These are phyloP conservation scores for Amblyornis subalaris DNA, from an alignment of 2,113 vertebrate species.

Conservation along the genomic window DNA sequence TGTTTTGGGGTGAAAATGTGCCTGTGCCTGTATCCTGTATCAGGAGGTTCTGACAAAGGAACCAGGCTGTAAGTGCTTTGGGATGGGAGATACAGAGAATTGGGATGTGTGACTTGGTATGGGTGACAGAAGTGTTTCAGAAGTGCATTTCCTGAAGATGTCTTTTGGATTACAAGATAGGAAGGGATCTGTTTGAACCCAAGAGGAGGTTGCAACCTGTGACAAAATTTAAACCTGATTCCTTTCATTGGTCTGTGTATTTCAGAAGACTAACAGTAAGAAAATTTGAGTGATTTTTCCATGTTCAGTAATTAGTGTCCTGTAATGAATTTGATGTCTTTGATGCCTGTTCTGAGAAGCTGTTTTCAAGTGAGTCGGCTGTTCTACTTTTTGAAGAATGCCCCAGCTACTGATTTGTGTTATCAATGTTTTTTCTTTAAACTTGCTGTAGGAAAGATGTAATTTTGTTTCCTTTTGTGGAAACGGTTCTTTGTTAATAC, in stretches of 20 bases:
- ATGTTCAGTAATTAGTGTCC: background rate
- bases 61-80: background rate
- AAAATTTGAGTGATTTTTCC: background rate
- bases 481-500: background rate
- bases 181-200: background rate
- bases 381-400: background rate
- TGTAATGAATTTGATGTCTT: background rate
- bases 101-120: background rate
- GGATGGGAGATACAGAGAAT: background rate
- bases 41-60: background rate
- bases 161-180: background rate
- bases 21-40: background rate
- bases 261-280: background rate
- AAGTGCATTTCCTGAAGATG: background rate
- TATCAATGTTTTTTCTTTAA: background rate
- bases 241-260: background rate
- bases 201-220: background rate
- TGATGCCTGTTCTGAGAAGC: background rate
- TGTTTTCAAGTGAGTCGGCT: background rate
- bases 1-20: background rate
- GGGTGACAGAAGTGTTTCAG: background rate
- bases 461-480: constrained; percentile 5
- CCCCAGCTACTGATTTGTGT: background rate
- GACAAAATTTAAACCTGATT: background rate
- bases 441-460: background rate